Evolutionary conservation across 2,113 vertebrate genomes (phyloP).

Genomic region (Dunckerocampus dactyliophorus): DNA sequence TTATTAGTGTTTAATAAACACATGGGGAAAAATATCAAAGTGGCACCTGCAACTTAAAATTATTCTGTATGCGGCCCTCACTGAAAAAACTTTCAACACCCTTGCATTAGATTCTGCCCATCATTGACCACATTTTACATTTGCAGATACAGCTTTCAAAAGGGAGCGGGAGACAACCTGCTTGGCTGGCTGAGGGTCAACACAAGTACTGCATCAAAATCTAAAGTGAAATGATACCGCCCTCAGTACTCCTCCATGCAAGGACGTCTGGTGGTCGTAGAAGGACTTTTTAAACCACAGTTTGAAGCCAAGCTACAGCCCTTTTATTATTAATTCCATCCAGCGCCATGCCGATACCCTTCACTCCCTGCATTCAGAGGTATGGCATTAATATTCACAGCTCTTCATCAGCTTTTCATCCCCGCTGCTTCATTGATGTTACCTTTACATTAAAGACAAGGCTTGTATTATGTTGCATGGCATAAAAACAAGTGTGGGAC

Average conservation of each 20-base stretch:
- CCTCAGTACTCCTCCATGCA: background rate
- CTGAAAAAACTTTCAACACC: too few relatives aligned
- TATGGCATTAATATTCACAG: conserved; percentile 61
- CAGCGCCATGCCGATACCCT: conserved; percentile 35
- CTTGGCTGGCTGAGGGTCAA: background rate
- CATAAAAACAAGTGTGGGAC: background rate
- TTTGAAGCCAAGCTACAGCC: conserved; percentile 48
- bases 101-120: too few relatives aligned
- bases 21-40: too few relatives aligned
- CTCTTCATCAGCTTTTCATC: conserved; percentile 35
- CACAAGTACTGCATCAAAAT: conserved; percentile 10
- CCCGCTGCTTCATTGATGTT: conserved; percentile 33
- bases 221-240: too few relatives aligned
- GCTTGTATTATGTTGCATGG: background rate
- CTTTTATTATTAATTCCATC: conserved; percentile 69
- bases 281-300: conserved; percentile 47
- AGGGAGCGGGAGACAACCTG: too few relatives aligned
- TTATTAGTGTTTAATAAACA: too few relatives aligned
- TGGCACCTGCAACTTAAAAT: too few relatives aligned
- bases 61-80: too few relatives aligned
- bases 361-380: conserved; percentile 32
- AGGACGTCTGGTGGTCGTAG: conserved; percentile 25
- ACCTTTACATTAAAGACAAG: conserved; percentile 16
- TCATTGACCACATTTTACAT: too few relatives aligned
- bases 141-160: too few relatives aligned